Evolutionary conservation across 2,888 invertebrate genomes (phyloP).

Genomic region (Unio delphinus): DNA sequence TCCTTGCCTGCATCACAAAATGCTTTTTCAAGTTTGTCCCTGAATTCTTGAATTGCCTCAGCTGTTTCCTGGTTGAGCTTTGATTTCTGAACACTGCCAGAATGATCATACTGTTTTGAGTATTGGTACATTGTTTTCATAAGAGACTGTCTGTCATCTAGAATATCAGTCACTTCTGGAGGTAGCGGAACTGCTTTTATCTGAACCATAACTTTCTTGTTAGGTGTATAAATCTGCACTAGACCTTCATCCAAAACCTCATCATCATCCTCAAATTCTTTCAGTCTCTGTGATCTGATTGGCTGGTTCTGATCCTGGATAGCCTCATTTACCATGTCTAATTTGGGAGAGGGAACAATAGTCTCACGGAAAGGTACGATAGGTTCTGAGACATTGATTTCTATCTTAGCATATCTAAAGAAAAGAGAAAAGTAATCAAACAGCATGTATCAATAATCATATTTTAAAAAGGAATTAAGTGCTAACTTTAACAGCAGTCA

Average conservation of each 20-base stretch:
- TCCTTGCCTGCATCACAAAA: constrained; percentile 77
- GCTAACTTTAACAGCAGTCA: background rate
- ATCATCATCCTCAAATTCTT: constrained; percentile 45
- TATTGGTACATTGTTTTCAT: constrained; percentile 79
- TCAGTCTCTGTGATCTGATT: constrained; percentile 43
- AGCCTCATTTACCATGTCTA: constrained; percentile 89
- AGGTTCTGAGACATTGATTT: constrained; percentile 92
- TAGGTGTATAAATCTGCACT: constrained; percentile 77
- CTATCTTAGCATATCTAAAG: constrained; percentile 79
- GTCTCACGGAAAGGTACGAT: constrained; percentile 98
- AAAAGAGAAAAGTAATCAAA: background rate
- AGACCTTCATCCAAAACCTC: constrained; percentile 54
- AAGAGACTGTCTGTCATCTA: constrained; percentile 82
- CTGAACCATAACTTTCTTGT: constrained; percentile 81
- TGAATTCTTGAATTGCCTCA: constrained; percentile 67
- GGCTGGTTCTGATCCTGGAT: constrained; percentile 76
- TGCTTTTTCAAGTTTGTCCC: constrained; percentile 76
- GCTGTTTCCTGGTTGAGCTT: constrained; percentile 45
- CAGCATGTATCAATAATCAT: background rate
- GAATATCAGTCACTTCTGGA: constrained; percentile 78
- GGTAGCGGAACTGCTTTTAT: constrained; percentile 87
- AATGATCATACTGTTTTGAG: constrained; percentile 18
- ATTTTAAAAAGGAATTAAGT: constrained; percentile 1
- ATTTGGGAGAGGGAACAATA: constrained; percentile 83
- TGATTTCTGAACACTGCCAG: constrained; percentile 6